Conservation (phyloP, 1,140 invertebrate species). For the Octopus sinensis region DNA sequence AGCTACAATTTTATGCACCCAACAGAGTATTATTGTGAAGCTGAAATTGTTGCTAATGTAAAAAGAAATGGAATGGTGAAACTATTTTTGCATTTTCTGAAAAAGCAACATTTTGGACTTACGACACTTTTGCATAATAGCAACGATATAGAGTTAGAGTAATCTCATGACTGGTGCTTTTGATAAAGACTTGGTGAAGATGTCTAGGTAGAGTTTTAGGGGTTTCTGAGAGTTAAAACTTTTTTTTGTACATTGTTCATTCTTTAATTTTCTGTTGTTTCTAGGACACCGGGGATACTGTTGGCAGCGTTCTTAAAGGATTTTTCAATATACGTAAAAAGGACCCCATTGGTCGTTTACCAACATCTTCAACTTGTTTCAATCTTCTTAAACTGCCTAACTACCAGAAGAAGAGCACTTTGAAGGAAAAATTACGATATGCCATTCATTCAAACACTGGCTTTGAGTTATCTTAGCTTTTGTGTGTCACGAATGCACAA, state of each 20-base stretch:
- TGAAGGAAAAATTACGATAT: slow-evolving; percentile 93
- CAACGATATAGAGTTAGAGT: too few species aligned
- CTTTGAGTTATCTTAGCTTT: slow-evolving; percentile 78
- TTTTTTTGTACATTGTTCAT: neutral
- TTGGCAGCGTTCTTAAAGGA: slow-evolving; percentile 92
- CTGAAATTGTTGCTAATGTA: too few species aligned
- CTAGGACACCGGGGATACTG: slow-evolving; percentile 88
- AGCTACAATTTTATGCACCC: too few species aligned
- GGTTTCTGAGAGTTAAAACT: too few species aligned
- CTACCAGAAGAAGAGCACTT: slow-evolving; percentile 92
- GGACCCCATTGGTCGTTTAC: slow-evolving; percentile 90
- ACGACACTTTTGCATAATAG: too few species aligned
- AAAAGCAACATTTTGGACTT: too few species aligned
- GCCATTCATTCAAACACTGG: slow-evolving; percentile 97
- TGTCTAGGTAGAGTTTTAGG: too few species aligned
- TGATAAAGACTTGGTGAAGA: too few species aligned
- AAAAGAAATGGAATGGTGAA: too few species aligned
- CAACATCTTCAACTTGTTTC: slow-evolving; percentile 98
- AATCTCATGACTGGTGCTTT: too few species aligned
- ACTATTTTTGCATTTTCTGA: too few species aligned
- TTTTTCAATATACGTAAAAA: slow-evolving; percentile 95
- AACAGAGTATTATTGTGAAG: too few species aligned
- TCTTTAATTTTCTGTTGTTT: slow-evolving; percentile 17
- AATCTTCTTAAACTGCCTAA: slow-evolving; percentile 98
- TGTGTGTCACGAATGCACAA: neutral